These are phyloP conservation scores for Blomia tropicalis DNA, from an alignment of 2,888 invertebrate species.

Conservation along the genomic window DNA sequence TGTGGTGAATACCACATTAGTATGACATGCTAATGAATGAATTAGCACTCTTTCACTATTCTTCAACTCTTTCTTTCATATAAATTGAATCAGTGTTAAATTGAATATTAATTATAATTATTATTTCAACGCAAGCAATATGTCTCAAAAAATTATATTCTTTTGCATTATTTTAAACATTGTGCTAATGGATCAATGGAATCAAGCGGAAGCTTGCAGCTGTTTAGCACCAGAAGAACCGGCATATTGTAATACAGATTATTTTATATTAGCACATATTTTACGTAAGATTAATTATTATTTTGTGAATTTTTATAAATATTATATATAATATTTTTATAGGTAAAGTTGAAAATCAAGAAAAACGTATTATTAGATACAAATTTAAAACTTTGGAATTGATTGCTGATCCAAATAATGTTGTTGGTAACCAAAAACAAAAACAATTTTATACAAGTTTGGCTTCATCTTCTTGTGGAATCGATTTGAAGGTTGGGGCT, in stretches of 20 bases:
- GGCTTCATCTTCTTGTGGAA: not conserved
- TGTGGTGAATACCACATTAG: no score
- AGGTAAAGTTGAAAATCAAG: not conserved
- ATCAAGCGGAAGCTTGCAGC: not conserved
- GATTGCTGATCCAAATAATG: not conserved
- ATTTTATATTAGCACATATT: not conserved
- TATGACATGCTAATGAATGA: no score
- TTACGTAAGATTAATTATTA: not conserved
- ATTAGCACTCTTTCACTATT: no score
- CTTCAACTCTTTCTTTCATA: no score
- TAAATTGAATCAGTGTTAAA: no score
- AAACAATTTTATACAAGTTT: conserved; percentile 6
- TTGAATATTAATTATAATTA: no score
- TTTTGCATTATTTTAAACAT: no score
- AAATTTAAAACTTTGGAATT: conserved; percentile 14
- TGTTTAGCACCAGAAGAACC: conserved; percentile 3
- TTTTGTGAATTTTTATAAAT: not conserved
- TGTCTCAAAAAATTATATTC: no score
- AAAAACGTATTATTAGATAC: not conserved
- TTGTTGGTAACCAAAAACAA: conserved; percentile 23
- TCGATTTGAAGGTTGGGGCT: not conserved
- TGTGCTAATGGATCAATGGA: no score
- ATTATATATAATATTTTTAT: not conserved
- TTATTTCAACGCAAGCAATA: no score
- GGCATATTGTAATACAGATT: conserved; percentile 2